Base-by-base conservation (phyloP, 2,888 invertebrate species). In the Griposia aprilina region DNA sequence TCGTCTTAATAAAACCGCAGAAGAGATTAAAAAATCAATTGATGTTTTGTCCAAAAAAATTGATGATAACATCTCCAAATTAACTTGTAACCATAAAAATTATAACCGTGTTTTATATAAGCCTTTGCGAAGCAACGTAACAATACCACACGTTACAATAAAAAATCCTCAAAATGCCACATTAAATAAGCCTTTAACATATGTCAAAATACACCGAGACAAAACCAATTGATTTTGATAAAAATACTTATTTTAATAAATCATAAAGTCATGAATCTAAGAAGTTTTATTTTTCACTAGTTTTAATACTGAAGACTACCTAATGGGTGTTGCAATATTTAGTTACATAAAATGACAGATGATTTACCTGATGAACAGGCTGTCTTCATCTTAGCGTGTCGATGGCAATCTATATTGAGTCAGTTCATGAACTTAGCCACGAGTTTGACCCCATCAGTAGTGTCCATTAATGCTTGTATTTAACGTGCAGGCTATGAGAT, bases 1-100 rank as follows among this genome's bases (percentile, higher is more conserved):
- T n/a, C 48, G 20, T n/a, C 50, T 72, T 7, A 66, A 20, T 36
- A 50, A 36, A n/a, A 65, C 36, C 8, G n/a, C 48, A 66, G 36
- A n/a, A 13, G 20, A 36, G 1, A n/a, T 72, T 20, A 50, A 50
- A 11, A 63, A 63, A 11, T 23, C 48, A 30, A 30, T 65, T 23
- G 17, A 30, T 48, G 10, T 17, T 30, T 30, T 71, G 45, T 65
- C 65, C 23, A 71, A 63, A 63, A 48, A 48, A 71, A 71, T n/a
- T 65, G n/a, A 66, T 36, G 50, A 36, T 13, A 48, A 48, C 36
- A n/a, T 20, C 13, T 50, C n/a, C 7, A 11, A 66, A 36, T 66
- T 11, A 36, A n/a, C 17, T 20, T 50, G 8, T 13, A 72, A 5
- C 1, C 11, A 36, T 23, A 4, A 8, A 20, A 36, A n/a, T 17